Percentiles rank a stretch among this genome's conserved stretches.
phyloP scores from a whole-genome alignment of 2,113 vertebrate genomes.

The Gnathonemus echidnorhynchus region DNA sequence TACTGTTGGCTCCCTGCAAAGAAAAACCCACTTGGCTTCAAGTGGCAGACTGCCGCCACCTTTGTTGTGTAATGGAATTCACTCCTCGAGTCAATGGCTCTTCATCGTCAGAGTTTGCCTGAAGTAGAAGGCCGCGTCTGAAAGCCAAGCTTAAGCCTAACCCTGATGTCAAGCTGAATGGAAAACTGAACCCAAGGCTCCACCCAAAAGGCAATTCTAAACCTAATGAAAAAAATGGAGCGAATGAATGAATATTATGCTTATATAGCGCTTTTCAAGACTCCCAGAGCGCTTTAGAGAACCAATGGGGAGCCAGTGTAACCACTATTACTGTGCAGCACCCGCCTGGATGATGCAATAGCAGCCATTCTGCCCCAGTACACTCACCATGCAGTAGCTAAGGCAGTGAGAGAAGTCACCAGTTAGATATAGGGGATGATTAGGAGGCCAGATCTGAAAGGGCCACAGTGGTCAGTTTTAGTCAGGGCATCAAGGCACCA shows the following conservation, averaged over 20 bases:
- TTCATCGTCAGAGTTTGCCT: neutral
- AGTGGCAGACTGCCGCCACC: neutral
- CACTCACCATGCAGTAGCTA: neutral
- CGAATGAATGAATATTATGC: neutral
- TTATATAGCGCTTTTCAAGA: neutral
- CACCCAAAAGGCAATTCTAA: neutral
- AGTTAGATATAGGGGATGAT: neutral
- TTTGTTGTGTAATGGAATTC: neutral
- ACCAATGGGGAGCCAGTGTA: no score
- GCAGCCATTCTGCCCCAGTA: neutral
- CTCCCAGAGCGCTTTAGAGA: no score
- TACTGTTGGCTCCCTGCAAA: neutral
- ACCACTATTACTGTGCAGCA: no score
- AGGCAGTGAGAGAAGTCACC: neutral
- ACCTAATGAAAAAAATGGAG: neutral
- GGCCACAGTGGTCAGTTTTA: neutral
- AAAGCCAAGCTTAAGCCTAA: neutral
- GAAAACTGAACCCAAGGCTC: neutral
- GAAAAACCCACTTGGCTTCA: neutral
- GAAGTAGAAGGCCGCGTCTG: neutral
- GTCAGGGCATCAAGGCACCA: neutral
- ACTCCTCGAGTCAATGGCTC: neutral
- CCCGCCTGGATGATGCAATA: neutral
- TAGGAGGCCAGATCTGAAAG: neutral
- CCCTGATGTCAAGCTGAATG: neutral